Evolutionary conservation across 2,113 vertebrate species (phyloP), one percentile per base, ranked within the genome.

Genomic region (Psammodynastes pulverulentus): DNA sequence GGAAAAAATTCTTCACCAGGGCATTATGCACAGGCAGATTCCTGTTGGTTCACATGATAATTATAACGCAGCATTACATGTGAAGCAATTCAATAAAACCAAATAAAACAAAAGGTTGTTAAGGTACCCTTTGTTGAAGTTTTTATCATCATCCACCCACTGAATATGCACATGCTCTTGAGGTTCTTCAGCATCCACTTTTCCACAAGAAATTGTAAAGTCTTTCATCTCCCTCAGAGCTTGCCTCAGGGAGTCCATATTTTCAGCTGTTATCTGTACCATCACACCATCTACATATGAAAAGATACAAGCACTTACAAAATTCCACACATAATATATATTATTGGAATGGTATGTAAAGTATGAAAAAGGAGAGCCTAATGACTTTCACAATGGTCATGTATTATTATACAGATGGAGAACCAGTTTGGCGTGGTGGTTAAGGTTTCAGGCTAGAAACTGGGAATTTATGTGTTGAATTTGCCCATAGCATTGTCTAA

Each of bases 181-280:
- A 94, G 97, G 98, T 19, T 99, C 99, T 97, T 99, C 98, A 39
- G 98, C 98, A 91, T 99, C 98, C 0, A 97, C 97, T 97, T 99
- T 99, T 51, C 99, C 99, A 34, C 99, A 99, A 12, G 98, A 98
- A 96, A 99, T 97, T 93, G 97, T 98, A 95, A 99, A 99, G 97
- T 99, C 99, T 97, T 99, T 99, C 99, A 99, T 99, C 96, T 99
- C 99, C 92, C 98, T 98, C 96, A 99, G 97, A 5, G 99, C 98
- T 97, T 99, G 99, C 91, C 99, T 97, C 95, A 99, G 92, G 13
- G 98, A 97, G 92, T 99, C 99, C 99, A 99, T 99, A 89, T 98
- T 99, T 96, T 99, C 99, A 0, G 99, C 98, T 0, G 98, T 99
- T 97, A 99, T 99, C 98, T 99, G 99, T 96, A 99, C 98, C 99